These are phyloP conservation scores for Isichthys henryi DNA, from an alignment of 2,113 vertebrate genomes.

Conservation along the genomic window DNA sequence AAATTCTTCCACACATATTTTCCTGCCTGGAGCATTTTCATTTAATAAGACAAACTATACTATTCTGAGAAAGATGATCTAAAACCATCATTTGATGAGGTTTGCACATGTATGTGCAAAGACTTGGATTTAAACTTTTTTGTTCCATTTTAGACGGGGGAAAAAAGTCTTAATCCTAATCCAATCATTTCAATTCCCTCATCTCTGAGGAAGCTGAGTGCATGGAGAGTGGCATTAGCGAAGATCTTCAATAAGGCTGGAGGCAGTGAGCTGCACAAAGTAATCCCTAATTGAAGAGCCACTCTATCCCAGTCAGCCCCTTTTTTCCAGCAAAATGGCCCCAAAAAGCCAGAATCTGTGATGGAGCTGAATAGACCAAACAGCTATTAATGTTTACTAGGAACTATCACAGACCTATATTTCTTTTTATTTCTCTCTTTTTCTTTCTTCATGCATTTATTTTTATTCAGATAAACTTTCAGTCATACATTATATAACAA, in stretches of 20 bases:
- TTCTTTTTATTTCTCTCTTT: background rate
- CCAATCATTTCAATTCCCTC: conserved; percentile 19
- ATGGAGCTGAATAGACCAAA: background rate
- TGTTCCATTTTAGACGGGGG: background rate
- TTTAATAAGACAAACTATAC: background rate
- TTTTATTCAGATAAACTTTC: background rate
- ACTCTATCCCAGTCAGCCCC: background rate
- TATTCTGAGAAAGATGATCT: background rate
- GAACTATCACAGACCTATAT: background rate
- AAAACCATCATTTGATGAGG: background rate
- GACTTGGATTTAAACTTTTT: background rate
- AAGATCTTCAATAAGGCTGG: conserved; percentile 18
- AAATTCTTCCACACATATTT: background rate
- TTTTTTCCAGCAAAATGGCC: background rate
- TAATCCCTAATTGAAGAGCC: conserved; percentile 11
- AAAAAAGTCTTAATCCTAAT: conserved; percentile 1
- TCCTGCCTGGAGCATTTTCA: background rate
- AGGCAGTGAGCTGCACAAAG: conserved; percentile 9
- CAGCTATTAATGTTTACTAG: background rate
- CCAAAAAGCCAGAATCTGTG: background rate
- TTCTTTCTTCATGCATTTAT: background rate
- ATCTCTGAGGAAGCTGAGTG: background rate
- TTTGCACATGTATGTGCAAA: background rate
- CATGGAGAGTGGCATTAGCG: conserved; percentile 10
- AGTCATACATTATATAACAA: background rate